Evolutionary conservation across 2,113 vertebrate genomes (phyloP).

Genomic region (Geothlypis trichas): DNA sequence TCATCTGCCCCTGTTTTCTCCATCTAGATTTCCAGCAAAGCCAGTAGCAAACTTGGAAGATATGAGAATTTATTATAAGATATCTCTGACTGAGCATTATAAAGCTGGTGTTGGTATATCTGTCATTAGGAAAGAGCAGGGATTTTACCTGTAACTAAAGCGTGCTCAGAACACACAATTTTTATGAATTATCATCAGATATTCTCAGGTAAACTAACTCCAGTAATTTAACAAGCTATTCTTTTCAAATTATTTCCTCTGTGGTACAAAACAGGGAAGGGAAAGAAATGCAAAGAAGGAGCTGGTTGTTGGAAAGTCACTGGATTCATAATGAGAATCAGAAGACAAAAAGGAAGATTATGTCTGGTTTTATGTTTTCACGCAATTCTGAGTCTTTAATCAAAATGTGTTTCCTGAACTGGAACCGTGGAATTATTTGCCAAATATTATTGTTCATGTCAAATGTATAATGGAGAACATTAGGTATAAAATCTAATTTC

Average conservation of each 20-base stretch:
- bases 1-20: background rate
- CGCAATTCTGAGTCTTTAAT: slow-evolving; percentile 1
- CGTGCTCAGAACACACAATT: accelerated
- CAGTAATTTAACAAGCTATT: background rate
- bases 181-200: background rate
- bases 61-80: background rate
- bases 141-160: background rate
- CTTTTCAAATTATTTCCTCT: background rate
- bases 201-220: background rate
- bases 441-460: background rate
- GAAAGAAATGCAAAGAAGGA: background rate
- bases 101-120: background rate
- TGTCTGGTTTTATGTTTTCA: background rate
- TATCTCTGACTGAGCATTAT: background rate
- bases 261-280: background rate
- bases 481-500: background rate
- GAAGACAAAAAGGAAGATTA: background rate
- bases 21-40: background rate
- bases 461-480: background rate
- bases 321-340: background rate
- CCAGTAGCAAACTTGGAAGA: background rate
- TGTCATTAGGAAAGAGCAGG: background rate
- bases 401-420: background rate
- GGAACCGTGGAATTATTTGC: slow-evolving; percentile 9
- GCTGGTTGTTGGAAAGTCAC: background rate